Evolutionary conservation across 2,113 vertebrate genomes (phyloP).

Genomic region (Cricetomys ansorgei): DNA sequence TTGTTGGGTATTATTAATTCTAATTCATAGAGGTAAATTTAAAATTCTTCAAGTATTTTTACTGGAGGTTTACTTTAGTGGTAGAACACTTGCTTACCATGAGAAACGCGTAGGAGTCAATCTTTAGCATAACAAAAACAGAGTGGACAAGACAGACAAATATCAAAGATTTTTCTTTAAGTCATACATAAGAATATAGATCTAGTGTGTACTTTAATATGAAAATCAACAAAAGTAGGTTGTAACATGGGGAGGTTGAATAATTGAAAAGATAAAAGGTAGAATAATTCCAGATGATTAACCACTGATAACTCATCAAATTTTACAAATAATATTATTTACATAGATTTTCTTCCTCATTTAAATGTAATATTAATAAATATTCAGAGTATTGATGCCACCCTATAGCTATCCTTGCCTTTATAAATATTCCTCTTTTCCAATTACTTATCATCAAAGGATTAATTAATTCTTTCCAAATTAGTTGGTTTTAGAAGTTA

Average conservation of each 20-base stretch:
- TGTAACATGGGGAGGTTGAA: not conserved
- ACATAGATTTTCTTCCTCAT: not conserved
- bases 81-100: not conserved
- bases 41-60: not conserved
- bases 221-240: not conserved
- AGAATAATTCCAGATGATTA: not conserved
- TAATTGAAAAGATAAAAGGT: not conserved
- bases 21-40: not conserved
- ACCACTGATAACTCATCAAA: not conserved
- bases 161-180: not conserved
- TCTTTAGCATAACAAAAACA: not conserved
- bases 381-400: not conserved
- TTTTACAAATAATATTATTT: not conserved
- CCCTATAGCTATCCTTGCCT: not conserved
- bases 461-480: constrained; percentile 49
- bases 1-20: not conserved
- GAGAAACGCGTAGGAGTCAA: not conserved
- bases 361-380: not conserved
- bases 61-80: not conserved
- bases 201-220: not conserved
- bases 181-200: not conserved
- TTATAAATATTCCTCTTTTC: constrained; percentile 30
- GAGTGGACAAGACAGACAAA: not conserved
- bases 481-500: not conserved
- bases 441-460: not conserved